phyloP scores from a whole-genome alignment of 2,113 vertebrate species.

The Heterotilapia buettikoferi region DNA sequence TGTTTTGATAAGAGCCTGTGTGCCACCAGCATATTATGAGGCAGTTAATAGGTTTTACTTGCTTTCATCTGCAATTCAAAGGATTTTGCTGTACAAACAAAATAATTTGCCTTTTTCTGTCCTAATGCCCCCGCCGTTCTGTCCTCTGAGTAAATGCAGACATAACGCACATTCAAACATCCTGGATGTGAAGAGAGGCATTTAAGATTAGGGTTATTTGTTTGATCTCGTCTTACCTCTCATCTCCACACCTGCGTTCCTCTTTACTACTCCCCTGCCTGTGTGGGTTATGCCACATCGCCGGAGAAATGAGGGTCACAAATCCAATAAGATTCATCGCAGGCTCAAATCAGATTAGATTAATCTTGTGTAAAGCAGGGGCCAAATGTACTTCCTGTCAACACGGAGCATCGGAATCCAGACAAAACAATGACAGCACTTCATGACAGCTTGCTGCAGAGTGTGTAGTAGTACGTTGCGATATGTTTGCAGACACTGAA shows the following conservation, averaged over 20 bases:
- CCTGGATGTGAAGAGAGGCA: neutral
- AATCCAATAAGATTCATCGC: conserved; percentile 52
- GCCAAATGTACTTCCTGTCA: conserved; percentile 9
- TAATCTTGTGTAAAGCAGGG: conserved; percentile 38
- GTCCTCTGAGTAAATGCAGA: conserved; percentile 13
- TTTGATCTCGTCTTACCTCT: conserved; percentile 18
- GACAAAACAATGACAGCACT: neutral
- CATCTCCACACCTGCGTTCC: conserved; percentile 16
- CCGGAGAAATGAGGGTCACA: conserved; percentile 24
- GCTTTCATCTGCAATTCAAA: conserved; percentile 55
- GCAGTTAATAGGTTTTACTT: conserved; percentile 44
- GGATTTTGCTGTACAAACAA: conserved; percentile 41
- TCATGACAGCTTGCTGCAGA: neutral
- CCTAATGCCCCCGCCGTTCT: neutral
- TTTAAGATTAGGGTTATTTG: conserved; percentile 22
- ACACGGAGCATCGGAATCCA: neutral
- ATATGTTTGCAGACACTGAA: neutral
- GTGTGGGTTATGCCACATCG: neutral
- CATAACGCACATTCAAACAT: neutral
- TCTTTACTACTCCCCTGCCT: neutral
- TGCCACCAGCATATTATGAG: conserved; percentile 29
- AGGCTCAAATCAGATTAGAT: conserved; percentile 52
- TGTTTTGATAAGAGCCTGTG: conserved; percentile 34
- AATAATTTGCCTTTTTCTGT: conserved; percentile 33
- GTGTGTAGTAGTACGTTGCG: neutral